Percentiles rank a stretch among this genome's conserved stretches.
phyloP scores from a whole-genome alignment of 2,888 invertebrate genomes.

The Sceliomorpha sp. region DNA sequence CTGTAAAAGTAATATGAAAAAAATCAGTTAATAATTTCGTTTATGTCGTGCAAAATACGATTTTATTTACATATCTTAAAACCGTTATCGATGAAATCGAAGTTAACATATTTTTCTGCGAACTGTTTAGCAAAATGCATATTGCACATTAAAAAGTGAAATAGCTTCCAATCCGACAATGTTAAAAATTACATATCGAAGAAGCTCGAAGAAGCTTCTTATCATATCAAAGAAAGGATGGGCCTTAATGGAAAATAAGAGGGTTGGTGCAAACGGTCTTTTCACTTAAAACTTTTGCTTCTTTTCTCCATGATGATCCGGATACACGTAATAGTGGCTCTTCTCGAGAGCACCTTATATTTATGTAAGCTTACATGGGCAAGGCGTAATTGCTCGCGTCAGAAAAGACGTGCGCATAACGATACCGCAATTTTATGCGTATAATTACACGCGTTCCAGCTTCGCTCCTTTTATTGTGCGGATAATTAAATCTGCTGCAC shows the following conservation, averaged over 20 bases:
- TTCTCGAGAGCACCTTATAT: conserved; percentile 42
- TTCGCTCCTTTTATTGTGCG: conserved; percentile 19
- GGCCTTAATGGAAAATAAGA: conserved; percentile 40
- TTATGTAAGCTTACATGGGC: conserved; percentile 51
- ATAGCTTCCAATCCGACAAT: background rate
- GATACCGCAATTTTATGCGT: conserved; percentile 38
- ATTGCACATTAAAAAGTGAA: too few species aligned
- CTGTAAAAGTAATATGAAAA: too few species aligned
- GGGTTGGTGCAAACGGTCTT: conserved; percentile 46
- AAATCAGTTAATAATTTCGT: too few species aligned
- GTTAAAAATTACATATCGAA: too few species aligned
- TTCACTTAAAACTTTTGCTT: conserved; percentile 48
- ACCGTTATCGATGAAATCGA: too few species aligned
- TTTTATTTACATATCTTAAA: too few species aligned
- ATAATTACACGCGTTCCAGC: conserved; percentile 36
- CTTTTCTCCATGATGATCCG: conserved; percentile 41
- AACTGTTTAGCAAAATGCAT: too few species aligned
- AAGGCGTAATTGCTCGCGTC: conserved; percentile 48
- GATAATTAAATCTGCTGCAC: conserved; percentile 34
- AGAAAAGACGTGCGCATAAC: conserved; percentile 42
- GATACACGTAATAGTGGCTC: conserved; percentile 45
- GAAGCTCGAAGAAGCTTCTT: conserved; percentile 7
- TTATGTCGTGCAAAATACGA: too few species aligned
- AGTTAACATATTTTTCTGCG: too few species aligned
- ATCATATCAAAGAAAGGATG: conserved; percentile 38